A percentile compares a stretch with the other conserved stretches of the same genome.
These are phyloP conservation scores for Champsocephalus esox DNA, from an alignment of 2,797 vertebrate genomes.

Conservation along the genomic window DNA sequence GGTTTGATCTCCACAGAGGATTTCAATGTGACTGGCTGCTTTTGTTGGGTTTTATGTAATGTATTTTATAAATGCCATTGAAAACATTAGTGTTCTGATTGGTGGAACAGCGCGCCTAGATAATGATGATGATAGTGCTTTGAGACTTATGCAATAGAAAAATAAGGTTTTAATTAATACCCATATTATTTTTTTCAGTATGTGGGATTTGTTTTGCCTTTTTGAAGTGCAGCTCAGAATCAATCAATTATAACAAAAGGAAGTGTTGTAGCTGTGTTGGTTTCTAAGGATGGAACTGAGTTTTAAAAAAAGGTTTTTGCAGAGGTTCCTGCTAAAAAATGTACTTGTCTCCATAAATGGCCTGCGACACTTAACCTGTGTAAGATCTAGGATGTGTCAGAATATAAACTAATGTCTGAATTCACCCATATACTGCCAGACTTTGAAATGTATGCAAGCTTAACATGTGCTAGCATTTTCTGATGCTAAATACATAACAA, in stretches of 20 bases:
- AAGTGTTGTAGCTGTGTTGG: background rate
- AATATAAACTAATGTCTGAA: no score
- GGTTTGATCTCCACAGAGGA: slow-evolving; percentile 50
- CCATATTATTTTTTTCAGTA: background rate
- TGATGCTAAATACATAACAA: background rate
- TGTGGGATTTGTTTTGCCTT: slow-evolving; percentile 10
- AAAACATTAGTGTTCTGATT: slow-evolving; percentile 17
- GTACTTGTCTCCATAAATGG: no score
- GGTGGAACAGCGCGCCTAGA: background rate
- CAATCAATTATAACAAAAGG: background rate
- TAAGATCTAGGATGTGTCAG: no score
- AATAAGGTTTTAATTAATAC: slow-evolving; percentile 5
- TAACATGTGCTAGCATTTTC: no score
- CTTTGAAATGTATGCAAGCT: no score
- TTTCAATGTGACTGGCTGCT: slow-evolving; percentile 29
- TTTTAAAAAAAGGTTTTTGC: no score
- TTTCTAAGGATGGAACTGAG: no score
- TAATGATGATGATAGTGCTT: slow-evolving; percentile 5
- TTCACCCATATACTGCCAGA: no score
- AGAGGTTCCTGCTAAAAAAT: no score
- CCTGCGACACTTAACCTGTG: no score
- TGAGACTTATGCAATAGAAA: slow-evolving; percentile 4
- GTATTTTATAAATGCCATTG: background rate
- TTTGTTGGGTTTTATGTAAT: slow-evolving; percentile 9
- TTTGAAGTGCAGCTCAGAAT: background rate